Conservation (phyloP, 2,797 vertebrate genomes). For the Petrocephalus sullivani region DNA sequence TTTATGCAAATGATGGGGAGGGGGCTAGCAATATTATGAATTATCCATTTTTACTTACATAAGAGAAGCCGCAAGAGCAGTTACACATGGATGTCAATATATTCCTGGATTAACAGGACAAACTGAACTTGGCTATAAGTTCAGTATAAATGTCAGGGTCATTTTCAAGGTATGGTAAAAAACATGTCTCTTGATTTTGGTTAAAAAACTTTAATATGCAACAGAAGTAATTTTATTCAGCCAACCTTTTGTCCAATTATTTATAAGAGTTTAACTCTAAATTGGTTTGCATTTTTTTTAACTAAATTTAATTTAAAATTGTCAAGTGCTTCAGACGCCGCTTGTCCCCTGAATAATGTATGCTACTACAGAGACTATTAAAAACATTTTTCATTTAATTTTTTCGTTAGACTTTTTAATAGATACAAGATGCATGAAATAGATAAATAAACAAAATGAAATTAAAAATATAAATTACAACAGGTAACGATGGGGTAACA, state of each 20-base stretch:
- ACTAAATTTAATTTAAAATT: neutral
- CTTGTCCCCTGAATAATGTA: neutral
- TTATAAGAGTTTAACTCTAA: neutral
- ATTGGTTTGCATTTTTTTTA: neutral
- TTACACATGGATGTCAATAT: slow-evolving; percentile 12
- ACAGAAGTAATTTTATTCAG: neutral
- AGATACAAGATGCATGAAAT: neutral
- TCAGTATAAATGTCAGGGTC: neutral
- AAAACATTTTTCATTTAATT: neutral
- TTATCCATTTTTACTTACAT: slow-evolving; percentile 13
- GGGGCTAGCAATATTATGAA: neutral
- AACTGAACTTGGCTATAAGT: neutral
- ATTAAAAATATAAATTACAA: neutral
- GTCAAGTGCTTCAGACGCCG: neutral
- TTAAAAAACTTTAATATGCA: neutral
- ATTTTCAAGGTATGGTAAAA: neutral
- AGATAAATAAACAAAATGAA: neutral
- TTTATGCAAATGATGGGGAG: neutral
- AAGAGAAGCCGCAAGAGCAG: slow-evolving; percentile 9
- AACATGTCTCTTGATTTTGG: neutral
- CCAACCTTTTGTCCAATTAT: neutral
- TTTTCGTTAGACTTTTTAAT: neutral
- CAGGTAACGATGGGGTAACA: too few relatives aligned
- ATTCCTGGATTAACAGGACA: slow-evolving; percentile 16
- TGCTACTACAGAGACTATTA: neutral